A percentile compares a stretch with the other conserved stretches of the same genome.
phyloP scores from a whole-genome alignment of 2,888 invertebrate genomes.

The Bursaphelenchus okinawaensis region DNA sequence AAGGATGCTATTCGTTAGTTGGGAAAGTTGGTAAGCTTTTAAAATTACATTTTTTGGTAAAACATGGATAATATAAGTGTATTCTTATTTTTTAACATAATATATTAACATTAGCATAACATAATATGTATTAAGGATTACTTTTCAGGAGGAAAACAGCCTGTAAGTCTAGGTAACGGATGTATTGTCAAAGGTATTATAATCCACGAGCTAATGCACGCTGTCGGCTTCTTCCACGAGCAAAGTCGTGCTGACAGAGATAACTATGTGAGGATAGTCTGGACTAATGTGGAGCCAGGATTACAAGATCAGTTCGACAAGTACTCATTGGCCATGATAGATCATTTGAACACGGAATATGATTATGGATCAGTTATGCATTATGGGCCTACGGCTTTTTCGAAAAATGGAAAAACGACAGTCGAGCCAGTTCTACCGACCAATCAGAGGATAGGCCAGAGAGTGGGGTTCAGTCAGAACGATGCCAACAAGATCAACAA shows the following conservation, averaged over 20 bases:
- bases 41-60: neutral
- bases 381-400: slow-evolving; percentile 61
- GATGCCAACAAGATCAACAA: slow-evolving; percentile 58
- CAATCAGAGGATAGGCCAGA: slow-evolving; percentile 50
- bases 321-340: slow-evolving; percentile 55
- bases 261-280: slow-evolving; percentile 55
- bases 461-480: slow-evolving; percentile 53
- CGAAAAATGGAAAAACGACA: slow-evolving; percentile 57
- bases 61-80: neutral
- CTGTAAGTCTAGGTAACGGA: slow-evolving; percentile 56
- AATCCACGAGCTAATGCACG: slow-evolving; percentile 58
- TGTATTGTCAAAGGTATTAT: slow-evolving; percentile 46
- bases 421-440: slow-evolving; percentile 44
- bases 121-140: too few relatives aligned
- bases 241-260: slow-evolving; percentile 58
- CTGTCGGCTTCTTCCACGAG: slow-evolving; percentile 58
- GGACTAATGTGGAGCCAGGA: slow-evolving; percentile 54
- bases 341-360: slow-evolving; percentile 58
- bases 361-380: slow-evolving; percentile 61
- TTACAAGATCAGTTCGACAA: slow-evolving; percentile 56
- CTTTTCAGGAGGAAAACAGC: slow-evolving; percentile 57
- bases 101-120: neutral
- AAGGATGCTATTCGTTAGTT: slow-evolving; percentile 57
- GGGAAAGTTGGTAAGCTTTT: slow-evolving; percentile 43
- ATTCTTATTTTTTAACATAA: neutral